Base-by-base conservation (phyloP, 2,797 vertebrate genomes). In the Antrozous pallidus region DNA sequence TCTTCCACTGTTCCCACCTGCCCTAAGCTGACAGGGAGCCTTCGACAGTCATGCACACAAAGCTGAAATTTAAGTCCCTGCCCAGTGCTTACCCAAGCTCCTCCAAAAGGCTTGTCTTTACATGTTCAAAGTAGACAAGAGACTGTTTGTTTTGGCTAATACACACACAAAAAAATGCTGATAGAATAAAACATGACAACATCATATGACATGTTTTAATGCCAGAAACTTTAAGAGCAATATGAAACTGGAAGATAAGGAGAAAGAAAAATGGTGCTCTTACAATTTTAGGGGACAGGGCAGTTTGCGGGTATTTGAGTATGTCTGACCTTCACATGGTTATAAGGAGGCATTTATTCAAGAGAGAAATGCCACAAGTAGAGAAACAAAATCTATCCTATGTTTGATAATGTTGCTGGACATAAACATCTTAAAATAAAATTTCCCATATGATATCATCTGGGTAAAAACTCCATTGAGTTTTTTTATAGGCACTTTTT, bases 101-200 rank as follows among this genome's bases (percentile, higher is more conserved):
- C 75, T 90, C 73, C 31, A 70, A 36, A 88, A 83, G 69, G 31
- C 97, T 95, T 97, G 97, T 94, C 95, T 67, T 86, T 85, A 79
- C 97, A 95, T 6, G 96, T 77, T 95, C 47, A 28, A 16, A 42
- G 65, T 33, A 94, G 95, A 94, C 90, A 93, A 85, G 94, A 82
- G 67, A 40, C 58, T 82, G 90, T 97, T 97, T 97, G 92, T 70
- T 90, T 96, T 96, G 92, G 91, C 89, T 85, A 80, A 86, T 2
- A n/a, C 20, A 17, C 16, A 49, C 3, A 47, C n/a, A n/a, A n/a
- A n/a, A 49, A 88, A 89, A 87, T 40, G 89, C 88, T 95, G 95
- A 97, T 70, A 56, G 33, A 75, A 86, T 85, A 91, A 92, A 95
- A 91, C 65, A 86, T 26, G 0, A 51, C 75, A 94, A 63, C 36